Evolutionary conservation across 2,797 vertebrate species (phyloP).

Genomic region (Fistularia commersonii): DNA sequence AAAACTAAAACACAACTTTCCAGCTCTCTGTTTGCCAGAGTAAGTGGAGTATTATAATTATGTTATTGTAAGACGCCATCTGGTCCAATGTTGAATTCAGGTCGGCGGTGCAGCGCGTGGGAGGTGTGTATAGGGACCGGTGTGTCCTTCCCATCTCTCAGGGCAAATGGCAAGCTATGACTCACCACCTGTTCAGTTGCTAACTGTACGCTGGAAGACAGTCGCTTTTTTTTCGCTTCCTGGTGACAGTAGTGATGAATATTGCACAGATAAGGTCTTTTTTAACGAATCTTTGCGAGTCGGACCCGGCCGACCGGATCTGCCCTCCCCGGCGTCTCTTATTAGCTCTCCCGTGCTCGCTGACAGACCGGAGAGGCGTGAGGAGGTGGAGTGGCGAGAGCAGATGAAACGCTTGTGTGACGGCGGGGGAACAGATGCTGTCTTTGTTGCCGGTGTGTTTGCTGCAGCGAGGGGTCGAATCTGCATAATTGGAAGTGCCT

Average conservation of each 20-base stretch:
- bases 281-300: too few relatives aligned
- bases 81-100: slow-evolving; percentile 14
- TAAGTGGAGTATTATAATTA: too few relatives aligned
- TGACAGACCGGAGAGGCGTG: slow-evolving; percentile 30
- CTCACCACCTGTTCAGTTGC: slow-evolving; percentile 51
- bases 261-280: slow-evolving; percentile 35
- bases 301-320: slow-evolving; percentile 35
- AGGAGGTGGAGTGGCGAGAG: slow-evolving; percentile 18
- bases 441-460: slow-evolving; percentile 53
- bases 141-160: slow-evolving; percentile 51
- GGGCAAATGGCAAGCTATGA: slow-evolving; percentile 39
- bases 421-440: slow-evolving; percentile 55
- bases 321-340: slow-evolving; percentile 37
- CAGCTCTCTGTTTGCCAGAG: too few relatives aligned
- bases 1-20: too few relatives aligned
- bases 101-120: slow-evolving; percentile 3
- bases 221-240: slow-evolving; percentile 8
- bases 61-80: too few relatives aligned
- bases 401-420: slow-evolving; percentile 44
- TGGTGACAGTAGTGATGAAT: slow-evolving; percentile 17
- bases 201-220: slow-evolving; percentile 21
- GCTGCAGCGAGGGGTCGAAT: slow-evolving; percentile 39
- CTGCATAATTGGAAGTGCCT: slow-evolving; percentile 48
- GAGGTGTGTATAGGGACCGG: slow-evolving; percentile 26
- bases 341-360: slow-evolving; percentile 28